Base-by-base conservation (phyloP, 2,888 invertebrate species). In the Agrotis segetum region DNA sequence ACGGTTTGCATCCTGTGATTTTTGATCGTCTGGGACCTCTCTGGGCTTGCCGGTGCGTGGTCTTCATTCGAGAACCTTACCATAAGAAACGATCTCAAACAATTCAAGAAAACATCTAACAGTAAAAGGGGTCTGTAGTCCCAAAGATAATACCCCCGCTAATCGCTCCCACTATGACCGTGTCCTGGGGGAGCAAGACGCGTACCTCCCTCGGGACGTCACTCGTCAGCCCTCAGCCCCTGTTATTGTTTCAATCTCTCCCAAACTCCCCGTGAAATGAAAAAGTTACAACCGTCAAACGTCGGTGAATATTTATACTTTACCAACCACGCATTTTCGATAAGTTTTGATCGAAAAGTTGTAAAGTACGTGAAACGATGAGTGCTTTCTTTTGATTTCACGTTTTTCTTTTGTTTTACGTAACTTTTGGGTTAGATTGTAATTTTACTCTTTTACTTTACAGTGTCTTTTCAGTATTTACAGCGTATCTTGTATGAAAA, bases 211-310 rank as follows among this genome's bases (percentile, higher is more conserved):
- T 34, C 67, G 92, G 90, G 92, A 92, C 86, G 87, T 87, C 85
- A 82, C 90, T 90, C 86, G 88, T 90, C 91, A 89, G 44, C 19
- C 46, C 79, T 71, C 72, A 71, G 49, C 91, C 92, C 92, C 92
- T 91, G 94, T 94, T 94, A 95, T 95, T 95, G 95, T 95, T 95
- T 95, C 95, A 93, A 94, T 94, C 92, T 91, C 92, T 89, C 91
- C 90, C 68, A 83, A 83, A 91, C 90, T 88, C 89, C 50, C 67
- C 75, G 70, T 55, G 74, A 65, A 85, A 82, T 81, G 84, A 83
- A 85, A 85, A 82, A 85, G 74, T 85, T 86, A 67, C 71, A 85
- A 88, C 89, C 92, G 87, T 53, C 89, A 90, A 89, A 88, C 90
- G 11, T 40, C 2, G 88, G 89, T 78, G 79, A 74, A 83, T 82